Evolutionary conservation across 2,888 invertebrate species (phyloP), one percentile per base, ranked within the genome.

Genomic region (Allygus modestus): DNA sequence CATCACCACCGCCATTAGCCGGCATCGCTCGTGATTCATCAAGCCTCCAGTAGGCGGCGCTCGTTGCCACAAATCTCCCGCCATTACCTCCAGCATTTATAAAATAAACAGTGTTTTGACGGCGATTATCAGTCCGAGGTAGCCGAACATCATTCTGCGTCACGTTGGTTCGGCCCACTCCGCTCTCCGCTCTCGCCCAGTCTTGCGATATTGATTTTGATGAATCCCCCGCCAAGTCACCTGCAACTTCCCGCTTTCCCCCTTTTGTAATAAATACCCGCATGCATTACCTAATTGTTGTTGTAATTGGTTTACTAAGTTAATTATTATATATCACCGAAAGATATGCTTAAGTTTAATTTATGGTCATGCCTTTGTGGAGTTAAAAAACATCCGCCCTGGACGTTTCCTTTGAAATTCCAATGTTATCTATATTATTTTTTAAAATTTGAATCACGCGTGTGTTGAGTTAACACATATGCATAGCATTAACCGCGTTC

Each of bases 21-120:
- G 54, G 5, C 37, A 37, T 9, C 4, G 73, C 73, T 23, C 51
- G 77, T 43, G 43, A 77, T 77, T 43, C 77, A 77, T 77, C 77
- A 77, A 33, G 46, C 26, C 41, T 43, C 37, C 77, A 51, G 77
- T 77, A 46, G 77, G 46, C 77, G 77, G 20, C 77, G 20, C 43
- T 77, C 73, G 7, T 15, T 5, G n/a, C 73, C n/a, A 37, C 37
- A 73, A 73, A 73, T 73, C 37, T 33, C 37, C 31, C 43, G 77
- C 77, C 77, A 77, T 77, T 51, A 77, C 41, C 26, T 28, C 17
- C 20, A 28, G 41, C 77, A 77, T 77, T 77, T 77, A 51, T 51
- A 77, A 77, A 77, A 77, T 77, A 77, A 77, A 77, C 77, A 77
- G 41, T 77, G 46, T 77, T 77, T 77, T 28, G 77, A 43, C 77